Base-by-base conservation (phyloP, 2,113 vertebrate genomes). In the Ranitomeya imitator region DNA sequence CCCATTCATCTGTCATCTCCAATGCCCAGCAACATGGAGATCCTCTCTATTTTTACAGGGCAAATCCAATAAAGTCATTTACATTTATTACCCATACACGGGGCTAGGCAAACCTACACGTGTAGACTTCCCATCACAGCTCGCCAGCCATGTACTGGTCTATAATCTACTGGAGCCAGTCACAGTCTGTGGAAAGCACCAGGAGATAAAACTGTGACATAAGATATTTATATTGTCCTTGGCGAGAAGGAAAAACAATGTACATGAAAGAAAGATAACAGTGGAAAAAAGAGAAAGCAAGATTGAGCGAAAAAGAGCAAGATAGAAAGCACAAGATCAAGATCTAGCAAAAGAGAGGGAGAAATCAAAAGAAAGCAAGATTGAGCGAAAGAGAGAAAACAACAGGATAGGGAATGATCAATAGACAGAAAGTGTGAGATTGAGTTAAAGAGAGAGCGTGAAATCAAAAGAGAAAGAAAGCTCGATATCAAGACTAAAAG, bases 1-100 rank as follows among this genome's bases (percentile, higher is more conserved):
- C 86, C 79, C 69, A 74, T 81, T 81, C 57, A 73, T 83, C 67
- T 77, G 59, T 88, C 87, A 57, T 54, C n/a, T 51, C 8, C 79
- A 10, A 31, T 71, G 65, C 55, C 69, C 14, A 21, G 45, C 4
- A 7, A 51, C 80, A 65, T 12, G 37, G 31, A n/a, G 31, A 83
- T 52, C 60, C 51, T 11, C 37, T 15, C 65, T 88, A 88, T 83
- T 83, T 88, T 77, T 83, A 83, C 85, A 51, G 86, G 54, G 60
- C 45, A 87, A 83, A 83, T 83, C 80, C 79, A 83, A 83, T 88
- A 77, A 76, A 76, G 57, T 65, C 37, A 61, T 88, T 74, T 84
- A 51, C 57, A 61, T 83, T 83, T 83, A 59, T 80, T 55, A 21
- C 74, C 85, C 85, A 65, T 51, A 52, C 15, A 26, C 82, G 9